Evolutionary conservation across 2,113 vertebrate species (phyloP), one percentile per base, ranked within the genome.

Genomic region (Megaleporinus macrocephalus): DNA sequence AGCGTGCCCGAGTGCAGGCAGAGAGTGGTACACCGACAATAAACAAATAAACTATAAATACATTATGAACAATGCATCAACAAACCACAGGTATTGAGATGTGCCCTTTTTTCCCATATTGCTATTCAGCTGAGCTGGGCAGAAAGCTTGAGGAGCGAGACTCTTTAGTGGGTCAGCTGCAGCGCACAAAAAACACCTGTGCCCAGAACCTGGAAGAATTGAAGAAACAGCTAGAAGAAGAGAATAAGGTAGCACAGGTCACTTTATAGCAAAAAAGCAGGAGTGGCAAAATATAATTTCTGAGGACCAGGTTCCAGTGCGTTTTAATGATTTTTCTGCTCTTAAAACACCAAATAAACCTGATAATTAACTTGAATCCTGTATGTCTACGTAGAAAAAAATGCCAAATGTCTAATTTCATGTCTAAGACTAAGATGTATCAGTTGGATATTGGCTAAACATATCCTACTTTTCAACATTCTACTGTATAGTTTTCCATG

Each of bases 171-270:
- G 61, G 62, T 24, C 81, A 83, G 47, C 33, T 83, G 9, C 70
- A 68, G 4, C 76, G 81, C 47, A 26, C 22, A 49, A 83, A 78
- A 73, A 66, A 73, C 18, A 68, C 81, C 7, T 83, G 68, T 6
- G 73, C 69, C 16, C 75, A 83, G 30, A 75, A 83, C 30, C 51
- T 83, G 14, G 81, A 83, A 41, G 81, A 83, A 27, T 76, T 83
- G 20, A 83, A 78, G 29, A 83, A 68, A 55, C 75, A 66, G 10
- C 41, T 78, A n/a, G 81, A 83, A 18, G 75, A 83, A 57, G 81
- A 83, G 30, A 29, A 78, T 9, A 83, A 83, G 29, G 81, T 78
- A 15, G 20, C 26, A 69, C 13, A 51, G 49, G 5, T 18, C 49
- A 51, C 5, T 7, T 51, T 44, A 5, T 44, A 11, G 41, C 10